These are phyloP conservation scores for Falco novaeseelandiae DNA, from an alignment of 2,797 vertebrate genomes.

Conservation along the genomic window DNA sequence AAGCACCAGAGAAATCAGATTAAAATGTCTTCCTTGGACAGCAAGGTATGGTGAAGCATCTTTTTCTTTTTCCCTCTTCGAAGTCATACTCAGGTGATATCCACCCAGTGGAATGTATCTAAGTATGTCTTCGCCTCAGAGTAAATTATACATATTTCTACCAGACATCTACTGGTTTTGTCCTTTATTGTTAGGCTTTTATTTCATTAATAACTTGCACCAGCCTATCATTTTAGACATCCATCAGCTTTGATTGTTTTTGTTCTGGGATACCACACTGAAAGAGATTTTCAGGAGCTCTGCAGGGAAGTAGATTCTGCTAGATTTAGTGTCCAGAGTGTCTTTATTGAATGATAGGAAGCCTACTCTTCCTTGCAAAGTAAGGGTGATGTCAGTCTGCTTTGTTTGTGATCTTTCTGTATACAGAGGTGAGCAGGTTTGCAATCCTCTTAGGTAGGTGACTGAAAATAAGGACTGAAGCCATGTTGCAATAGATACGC, in stretches of 20 bases:
- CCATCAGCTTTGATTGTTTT: background rate
- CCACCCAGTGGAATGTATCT: background rate
- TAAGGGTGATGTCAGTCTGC: background rate
- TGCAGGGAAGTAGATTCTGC: background rate
- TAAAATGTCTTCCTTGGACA: background rate
- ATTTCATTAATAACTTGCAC: background rate
- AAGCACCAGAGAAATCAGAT: background rate
- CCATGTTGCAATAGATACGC: too few relatives aligned
- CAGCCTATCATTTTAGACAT: background rate
- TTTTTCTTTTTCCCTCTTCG: background rate
- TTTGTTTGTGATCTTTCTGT: background rate
- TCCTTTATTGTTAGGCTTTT: background rate
- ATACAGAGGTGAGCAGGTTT: background rate
- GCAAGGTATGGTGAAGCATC: background rate
- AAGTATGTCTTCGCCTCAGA: background rate
- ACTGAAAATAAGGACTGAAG: background rate
- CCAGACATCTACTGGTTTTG: background rate
- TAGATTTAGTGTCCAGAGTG: too few relatives aligned
- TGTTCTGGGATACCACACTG: background rate
- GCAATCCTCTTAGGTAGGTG: background rate
- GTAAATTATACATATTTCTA: background rate
- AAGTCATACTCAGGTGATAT: background rate
- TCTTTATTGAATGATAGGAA: background rate
- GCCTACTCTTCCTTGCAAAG: background rate
- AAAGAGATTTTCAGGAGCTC: background rate